Evolutionary conservation across 2,888 invertebrate species (phyloP), one percentile per base, ranked within the genome.

Genomic region (Harpalus rufipes): DNA sequence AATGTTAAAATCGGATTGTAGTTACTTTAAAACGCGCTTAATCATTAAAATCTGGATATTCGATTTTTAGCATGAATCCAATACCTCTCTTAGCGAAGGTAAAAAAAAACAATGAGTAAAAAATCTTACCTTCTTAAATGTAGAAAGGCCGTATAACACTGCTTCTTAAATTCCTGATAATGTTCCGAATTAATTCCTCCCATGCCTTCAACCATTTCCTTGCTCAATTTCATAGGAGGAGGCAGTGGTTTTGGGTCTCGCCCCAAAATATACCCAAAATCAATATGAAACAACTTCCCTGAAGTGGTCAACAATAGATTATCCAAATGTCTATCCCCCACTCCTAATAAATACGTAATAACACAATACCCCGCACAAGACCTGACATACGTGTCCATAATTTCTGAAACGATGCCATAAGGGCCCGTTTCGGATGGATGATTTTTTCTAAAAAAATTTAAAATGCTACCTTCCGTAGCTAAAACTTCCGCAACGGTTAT

Each of bases 121-220:
- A 51, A 51, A 51, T 32, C 18, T 58, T 68, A 95, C 95, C 97
- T 95, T 87, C 99, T 92, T 41, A 99, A 93, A 92, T 99, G 98
- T 87, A 98, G 92, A 92, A 98, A 99, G 0, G 99, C 97, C 0
- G 99, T 99, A 89, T 98, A 98, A 91, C 98, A 98, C 89, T 96
- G 95, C 89, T 97, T 98, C 85, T 96, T 93, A 92, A 99, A 99
- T 90, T 97, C 96, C 88, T 97, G 96, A 92, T 98, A 99, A 89
- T 97, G 96, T 86, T 99, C 98, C 0, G 97, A 95, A 89, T 95
- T 95, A 0, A 96, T 93, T 0, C 98, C 97, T 0, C 98, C 98
- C 97, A 98, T 97, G 0, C 97, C 98, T 89, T 99, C 99, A 18
- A 99, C 98, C 99, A 99, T 99, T 93, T 99, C 99, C 91, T 96